These are phyloP conservation scores for Hyaena hyaena DNA, from an alignment of 2,113 vertebrate genomes.

Conservation along the genomic window DNA sequence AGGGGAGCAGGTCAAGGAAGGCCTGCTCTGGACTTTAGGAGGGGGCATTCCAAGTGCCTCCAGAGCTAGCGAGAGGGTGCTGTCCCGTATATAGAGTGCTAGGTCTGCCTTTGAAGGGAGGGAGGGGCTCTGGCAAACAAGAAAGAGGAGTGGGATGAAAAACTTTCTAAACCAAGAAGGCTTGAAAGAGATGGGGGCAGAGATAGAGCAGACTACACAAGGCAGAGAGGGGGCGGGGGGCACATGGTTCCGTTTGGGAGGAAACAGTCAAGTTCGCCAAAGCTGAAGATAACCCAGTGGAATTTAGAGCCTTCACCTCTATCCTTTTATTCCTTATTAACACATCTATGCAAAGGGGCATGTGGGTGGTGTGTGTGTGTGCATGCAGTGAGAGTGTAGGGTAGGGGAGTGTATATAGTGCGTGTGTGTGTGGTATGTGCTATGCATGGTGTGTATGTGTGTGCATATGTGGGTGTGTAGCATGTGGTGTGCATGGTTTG, in stretches of 20 bases:
- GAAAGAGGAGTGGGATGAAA: constrained; percentile 23
- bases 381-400: background rate
- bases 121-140: background rate
- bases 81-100: background rate
- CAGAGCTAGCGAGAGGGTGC: background rate
- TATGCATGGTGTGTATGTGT: too few species aligned
- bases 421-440: background rate
- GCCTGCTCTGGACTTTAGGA: background rate
- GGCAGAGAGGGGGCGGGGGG: background rate
- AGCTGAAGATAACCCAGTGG: background rate
- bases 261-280: background rate
- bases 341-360: background rate
- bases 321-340: constrained; percentile 14
- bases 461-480: background rate
- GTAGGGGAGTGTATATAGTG: background rate
- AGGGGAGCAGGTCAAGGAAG: background rate
- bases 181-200: background rate
- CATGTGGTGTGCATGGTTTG: background rate
- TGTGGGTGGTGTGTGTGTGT: background rate
- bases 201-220: background rate
- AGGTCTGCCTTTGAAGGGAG: constrained; percentile 17
- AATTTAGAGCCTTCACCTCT: background rate
- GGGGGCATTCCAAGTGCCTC: background rate
- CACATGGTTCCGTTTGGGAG: background rate
- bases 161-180: constrained; percentile 30